A percentile compares a stretch with the other conserved stretches of the same genome.
phyloP scores from a whole-genome alignment of 2,797 vertebrate species.

The Dromococcyx pavoninus region DNA sequence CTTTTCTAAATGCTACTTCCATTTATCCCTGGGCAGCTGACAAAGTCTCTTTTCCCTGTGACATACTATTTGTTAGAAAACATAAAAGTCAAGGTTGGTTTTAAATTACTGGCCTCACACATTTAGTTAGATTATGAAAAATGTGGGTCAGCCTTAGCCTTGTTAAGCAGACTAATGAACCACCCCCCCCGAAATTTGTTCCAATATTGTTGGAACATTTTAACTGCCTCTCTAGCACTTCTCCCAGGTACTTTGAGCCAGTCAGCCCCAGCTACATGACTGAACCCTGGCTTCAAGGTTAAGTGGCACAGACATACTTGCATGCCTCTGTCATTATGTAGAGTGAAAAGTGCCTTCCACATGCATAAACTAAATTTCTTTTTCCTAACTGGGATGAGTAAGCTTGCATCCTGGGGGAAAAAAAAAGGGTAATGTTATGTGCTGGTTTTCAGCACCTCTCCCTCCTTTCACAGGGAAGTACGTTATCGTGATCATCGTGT shows the following conservation, averaged over 20 bases:
- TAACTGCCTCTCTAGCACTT: neutral
- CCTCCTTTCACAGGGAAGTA: neutral
- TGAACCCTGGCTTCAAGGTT: neutral
- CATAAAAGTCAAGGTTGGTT: neutral
- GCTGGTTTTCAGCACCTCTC: neutral
- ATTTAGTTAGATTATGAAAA: neutral
- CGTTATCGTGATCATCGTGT: neutral
- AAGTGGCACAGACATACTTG: neutral
- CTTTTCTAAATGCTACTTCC: conserved; percentile 44
- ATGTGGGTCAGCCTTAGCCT: neutral
- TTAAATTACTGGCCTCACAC: neutral
- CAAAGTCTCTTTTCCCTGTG: conserved; percentile 4
- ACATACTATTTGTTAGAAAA: conserved; percentile 22
- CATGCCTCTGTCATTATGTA: neutral
- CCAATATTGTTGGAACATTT: neutral
- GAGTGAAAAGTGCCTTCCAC: fast-evolving
- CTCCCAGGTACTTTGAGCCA: neutral
- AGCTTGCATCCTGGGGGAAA: neutral
- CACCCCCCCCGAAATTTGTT: neutral
- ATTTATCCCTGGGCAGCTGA: conserved; percentile 15
- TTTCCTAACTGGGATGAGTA: neutral
- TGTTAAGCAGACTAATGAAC: neutral
- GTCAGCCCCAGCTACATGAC: neutral
- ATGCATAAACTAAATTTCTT: neutral
- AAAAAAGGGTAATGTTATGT: neutral